Evolutionary conservation across 2,888 invertebrate species (phyloP).

Genomic region (Archaeoteleia sp.): DNA sequence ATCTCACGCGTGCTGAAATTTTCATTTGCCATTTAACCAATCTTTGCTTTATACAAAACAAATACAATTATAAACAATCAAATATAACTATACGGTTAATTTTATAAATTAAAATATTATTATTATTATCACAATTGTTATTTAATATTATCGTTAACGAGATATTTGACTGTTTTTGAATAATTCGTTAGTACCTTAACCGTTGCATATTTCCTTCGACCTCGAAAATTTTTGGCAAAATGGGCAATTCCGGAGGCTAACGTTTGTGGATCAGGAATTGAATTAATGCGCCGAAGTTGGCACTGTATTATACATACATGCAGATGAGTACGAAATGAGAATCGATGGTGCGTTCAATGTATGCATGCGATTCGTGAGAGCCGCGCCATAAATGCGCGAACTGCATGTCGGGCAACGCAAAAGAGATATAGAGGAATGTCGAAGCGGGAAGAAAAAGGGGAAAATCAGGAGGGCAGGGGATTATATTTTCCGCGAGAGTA

Average conservation of each 20-base stretch:
- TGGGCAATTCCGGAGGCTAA: neutral
- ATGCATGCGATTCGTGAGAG: constrained; percentile 6
- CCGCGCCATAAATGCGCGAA: constrained; percentile 1
- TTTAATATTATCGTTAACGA: too few species aligned
- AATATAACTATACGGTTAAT: too few species aligned
- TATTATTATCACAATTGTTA: too few species aligned
- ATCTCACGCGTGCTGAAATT: too few species aligned
- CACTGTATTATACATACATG: constrained; percentile 14
- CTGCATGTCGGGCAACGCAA: neutral
- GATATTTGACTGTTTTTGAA: too few species aligned
- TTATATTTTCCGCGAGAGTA: constrained; percentile 24
- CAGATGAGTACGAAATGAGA: constrained; percentile 12
- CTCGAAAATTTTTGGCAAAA: too few species aligned
- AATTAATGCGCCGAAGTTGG: constrained; percentile 9
- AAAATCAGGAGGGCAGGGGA: constrained; percentile 1
- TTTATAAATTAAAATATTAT: too few species aligned
- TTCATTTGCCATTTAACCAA: too few species aligned
- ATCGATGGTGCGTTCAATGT: constrained; percentile 8
- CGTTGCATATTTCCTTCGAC: too few species aligned
- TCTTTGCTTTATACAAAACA: too few species aligned
- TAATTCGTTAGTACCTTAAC: too few species aligned
- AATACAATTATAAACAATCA: too few species aligned
- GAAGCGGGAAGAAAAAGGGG: constrained; percentile 3
- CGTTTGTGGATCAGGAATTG: neutral
- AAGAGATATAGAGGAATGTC: constrained; percentile 3